These are phyloP conservation scores for Dipodomys stephensi DNA, from an alignment of 2,113 vertebrate genomes.

Conservation along the genomic window DNA sequence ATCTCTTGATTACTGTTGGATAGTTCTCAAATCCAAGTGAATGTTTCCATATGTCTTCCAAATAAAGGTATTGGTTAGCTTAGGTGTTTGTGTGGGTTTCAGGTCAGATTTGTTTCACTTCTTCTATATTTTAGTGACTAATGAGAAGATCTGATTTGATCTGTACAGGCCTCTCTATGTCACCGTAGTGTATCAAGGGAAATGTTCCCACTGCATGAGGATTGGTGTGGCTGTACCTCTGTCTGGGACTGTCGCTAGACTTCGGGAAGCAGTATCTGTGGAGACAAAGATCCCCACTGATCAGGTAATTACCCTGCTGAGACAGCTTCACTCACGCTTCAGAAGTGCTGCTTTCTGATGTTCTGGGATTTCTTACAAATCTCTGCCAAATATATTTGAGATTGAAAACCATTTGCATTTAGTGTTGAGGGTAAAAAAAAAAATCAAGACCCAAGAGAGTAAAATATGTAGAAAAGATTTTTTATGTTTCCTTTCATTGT, in stretches of 20 bases:
- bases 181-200: conserved; percentile 97
- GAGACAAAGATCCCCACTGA: conserved; percentile 98
- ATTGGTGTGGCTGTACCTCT: conserved; percentile 96
- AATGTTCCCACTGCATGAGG: conserved; percentile 98
- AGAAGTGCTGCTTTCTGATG: background rate
- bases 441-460: conserved; percentile 12
- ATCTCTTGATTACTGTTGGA: background rate
- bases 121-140: background rate
- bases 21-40: background rate
- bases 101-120: background rate
- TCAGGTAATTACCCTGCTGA: conserved; percentile 88
- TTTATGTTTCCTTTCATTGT: background rate
- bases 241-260: conserved; percentile 93
- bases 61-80: background rate
- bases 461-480: background rate
- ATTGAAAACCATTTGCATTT: conserved; percentile 20
- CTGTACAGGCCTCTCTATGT: conserved; percentile 93
- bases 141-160: conserved; percentile 59
- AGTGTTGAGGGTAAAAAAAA: background rate
- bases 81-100: conserved; percentile 20
- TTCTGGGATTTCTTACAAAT: background rate
- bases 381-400: background rate
- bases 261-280: conserved; percentile 94
- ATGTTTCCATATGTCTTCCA: background rate
- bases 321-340: rapidly evolving